A percentile compares a stretch with the other conserved stretches of the same genome.
Evolutionary conservation across 2,113 vertebrate species (phyloP).

Genomic region (Reinhardtius hippoglossoides): DNA sequence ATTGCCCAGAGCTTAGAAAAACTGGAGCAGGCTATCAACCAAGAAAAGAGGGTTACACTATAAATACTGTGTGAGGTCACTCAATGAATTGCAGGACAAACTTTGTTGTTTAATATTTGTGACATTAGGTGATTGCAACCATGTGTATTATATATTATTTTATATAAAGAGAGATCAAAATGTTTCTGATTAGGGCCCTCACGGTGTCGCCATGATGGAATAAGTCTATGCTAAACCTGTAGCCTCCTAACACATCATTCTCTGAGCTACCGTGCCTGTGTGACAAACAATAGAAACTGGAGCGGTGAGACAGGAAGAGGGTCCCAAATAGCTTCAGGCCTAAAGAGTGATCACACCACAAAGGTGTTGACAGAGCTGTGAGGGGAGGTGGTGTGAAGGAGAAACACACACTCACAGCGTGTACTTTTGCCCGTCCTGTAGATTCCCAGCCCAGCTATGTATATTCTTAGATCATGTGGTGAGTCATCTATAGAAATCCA

Average conservation of each 20-base stretch:
- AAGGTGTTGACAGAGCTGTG: not conserved
- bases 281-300: not conserved
- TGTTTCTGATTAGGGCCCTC: not conserved
- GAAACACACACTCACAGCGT: not conserved
- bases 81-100: no score
- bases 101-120: not conserved
- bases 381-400: conserved; percentile 9
- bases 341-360: conserved; percentile 1
- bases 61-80: no score
- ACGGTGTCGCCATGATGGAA: not conserved
- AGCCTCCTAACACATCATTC: no score
- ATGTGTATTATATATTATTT: not conserved
- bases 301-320: conserved; percentile 7
- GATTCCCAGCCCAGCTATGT: conserved; percentile 44
- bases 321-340: not conserved
- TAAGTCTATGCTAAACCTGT: not conserved
- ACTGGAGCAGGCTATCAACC: no score
- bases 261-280: not conserved
- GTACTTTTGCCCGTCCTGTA: conserved; percentile 23
- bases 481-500: conserved; percentile 55
- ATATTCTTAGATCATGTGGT: conserved; percentile 66
- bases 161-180: not conserved
- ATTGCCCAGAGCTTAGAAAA: no score
- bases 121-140: not conserved
- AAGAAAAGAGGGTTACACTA: no score